These are phyloP conservation scores for rat (Rattus norvegicus) DNA, from an alignment of 2,113 vertebrate species.

Conservation along the genomic window DNA sequence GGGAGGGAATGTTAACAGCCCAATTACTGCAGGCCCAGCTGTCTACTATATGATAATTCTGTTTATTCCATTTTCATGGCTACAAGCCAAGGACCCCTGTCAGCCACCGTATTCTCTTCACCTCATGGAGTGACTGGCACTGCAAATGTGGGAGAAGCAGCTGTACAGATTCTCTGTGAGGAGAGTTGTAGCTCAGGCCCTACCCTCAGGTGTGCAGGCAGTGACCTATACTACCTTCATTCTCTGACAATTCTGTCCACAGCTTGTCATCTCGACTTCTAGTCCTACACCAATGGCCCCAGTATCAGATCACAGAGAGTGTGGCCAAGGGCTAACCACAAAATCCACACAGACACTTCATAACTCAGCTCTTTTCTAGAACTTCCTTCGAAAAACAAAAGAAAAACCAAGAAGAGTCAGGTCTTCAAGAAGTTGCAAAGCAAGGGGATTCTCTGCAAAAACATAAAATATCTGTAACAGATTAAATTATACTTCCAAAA, in stretches of 20 bases:
- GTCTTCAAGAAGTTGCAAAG: neutral
- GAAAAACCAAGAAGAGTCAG: neutral
- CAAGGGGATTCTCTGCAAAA: neutral
- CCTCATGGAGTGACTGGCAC: neutral
- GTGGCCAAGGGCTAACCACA: neutral
- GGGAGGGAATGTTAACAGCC: neutral
- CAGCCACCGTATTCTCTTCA: neutral
- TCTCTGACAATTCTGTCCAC: neutral
- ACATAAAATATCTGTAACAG: too few species aligned
- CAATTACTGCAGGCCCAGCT: neutral
- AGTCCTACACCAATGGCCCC: neutral
- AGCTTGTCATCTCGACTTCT: neutral
- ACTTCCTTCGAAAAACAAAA: neutral
- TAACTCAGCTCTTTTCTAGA: neutral
- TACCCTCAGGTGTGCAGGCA: fast-evolving
- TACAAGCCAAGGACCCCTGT: neutral
- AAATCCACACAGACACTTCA: neutral
- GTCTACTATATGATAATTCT: neutral
- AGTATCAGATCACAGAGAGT: neutral
- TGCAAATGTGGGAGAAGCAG: neutral
- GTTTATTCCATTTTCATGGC: neutral
- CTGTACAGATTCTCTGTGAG: neutral
- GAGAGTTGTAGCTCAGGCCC: neutral
- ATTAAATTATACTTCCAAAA: too few species aligned
- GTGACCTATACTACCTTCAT: neutral